These are phyloP conservation scores for Corvus moneduloides DNA, from an alignment of 2,113 vertebrate species.

Conservation along the genomic window DNA sequence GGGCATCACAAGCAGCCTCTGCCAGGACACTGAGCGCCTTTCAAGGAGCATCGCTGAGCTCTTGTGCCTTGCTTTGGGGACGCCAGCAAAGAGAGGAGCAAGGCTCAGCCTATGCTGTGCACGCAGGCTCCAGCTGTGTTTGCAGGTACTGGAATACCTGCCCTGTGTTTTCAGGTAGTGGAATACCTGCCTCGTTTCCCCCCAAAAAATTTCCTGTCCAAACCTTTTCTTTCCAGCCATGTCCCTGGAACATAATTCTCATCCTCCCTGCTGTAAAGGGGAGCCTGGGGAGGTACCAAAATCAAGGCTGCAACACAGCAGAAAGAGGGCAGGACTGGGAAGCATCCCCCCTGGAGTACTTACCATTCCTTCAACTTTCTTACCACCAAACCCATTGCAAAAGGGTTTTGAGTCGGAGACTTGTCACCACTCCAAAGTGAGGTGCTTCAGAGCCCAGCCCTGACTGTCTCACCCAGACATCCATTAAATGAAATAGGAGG, in stretches of 20 bases:
- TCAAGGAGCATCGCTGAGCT: neutral
- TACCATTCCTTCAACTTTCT: neutral
- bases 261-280: neutral
- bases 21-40: neutral
- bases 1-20: neutral
- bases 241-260: neutral
- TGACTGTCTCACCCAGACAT: neutral
- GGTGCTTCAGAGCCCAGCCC: neutral
- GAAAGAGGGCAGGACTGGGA: neutral
- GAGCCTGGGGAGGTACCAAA: neutral
- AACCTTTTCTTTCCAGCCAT: neutral
- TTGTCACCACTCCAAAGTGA: neutral
- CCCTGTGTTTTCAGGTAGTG: neutral
- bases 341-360: neutral
- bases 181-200: neutral
- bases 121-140: accelerated
- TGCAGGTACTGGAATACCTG: neutral
- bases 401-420: neutral
- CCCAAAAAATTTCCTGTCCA: neutral
- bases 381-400: neutral
- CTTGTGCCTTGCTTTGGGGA: neutral
- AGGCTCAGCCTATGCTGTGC: neutral
- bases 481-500: neutral
- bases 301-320: neutral
- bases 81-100: neutral